phyloP scores from a whole-genome alignment of 2,113 vertebrate species.

The Lophura nycthemera region DNA sequence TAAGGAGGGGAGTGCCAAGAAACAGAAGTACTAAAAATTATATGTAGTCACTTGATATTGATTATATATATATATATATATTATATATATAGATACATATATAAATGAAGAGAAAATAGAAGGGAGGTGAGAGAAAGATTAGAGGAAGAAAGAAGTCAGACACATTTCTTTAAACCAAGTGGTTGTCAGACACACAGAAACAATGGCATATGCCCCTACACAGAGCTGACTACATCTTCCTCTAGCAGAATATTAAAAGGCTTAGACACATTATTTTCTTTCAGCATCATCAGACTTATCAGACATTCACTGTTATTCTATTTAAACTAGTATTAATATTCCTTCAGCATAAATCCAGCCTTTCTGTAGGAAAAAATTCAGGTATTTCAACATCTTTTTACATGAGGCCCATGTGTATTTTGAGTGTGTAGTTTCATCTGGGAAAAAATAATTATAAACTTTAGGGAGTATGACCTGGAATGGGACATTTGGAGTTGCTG shows the following conservation, averaged over 20 bases:
- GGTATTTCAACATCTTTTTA: neutral
- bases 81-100: neutral
- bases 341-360: accelerated
- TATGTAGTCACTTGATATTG: neutral
- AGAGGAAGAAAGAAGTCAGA: neutral
- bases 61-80: neutral
- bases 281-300: neutral
- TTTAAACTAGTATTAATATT: neutral
- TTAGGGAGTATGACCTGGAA: neutral
- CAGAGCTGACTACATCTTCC: neutral
- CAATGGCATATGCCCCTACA: neutral
- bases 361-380: neutral
- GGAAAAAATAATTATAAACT: neutral
- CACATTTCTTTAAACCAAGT: neutral
- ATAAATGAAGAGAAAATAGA: neutral
- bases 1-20: neutral
- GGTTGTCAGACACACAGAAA: neutral
- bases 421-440: neutral
- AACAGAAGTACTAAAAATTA: neutral
- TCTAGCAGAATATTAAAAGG: no score
- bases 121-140: accelerated
- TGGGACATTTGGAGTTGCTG: neutral
- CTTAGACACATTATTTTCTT: neutral
- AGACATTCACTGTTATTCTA: accelerated
- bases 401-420: neutral